Evolutionary conservation across 2,888 invertebrate species (phyloP), one percentile per base, ranked within the genome.

Genomic region (Eurytoma californica): DNA sequence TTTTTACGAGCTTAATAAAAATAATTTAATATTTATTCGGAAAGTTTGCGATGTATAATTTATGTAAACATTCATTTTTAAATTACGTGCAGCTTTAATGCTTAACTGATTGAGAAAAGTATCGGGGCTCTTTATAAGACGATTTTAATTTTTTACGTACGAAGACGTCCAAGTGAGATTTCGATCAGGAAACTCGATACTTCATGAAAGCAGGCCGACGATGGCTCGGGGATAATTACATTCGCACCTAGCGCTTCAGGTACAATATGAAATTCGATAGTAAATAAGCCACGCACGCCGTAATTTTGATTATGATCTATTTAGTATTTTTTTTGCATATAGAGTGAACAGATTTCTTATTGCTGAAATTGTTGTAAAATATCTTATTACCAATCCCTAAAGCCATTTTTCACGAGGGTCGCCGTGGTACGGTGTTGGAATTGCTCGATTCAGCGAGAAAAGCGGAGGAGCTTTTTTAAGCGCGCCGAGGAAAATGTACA

Each of bases 121-220:
- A 53, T n/a, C 53, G 5, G n/a, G 16, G 14, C 14, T 53, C 16
- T 53, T 53, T n/a, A 53, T 53, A 49, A 13, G 14, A 3, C n/a
- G n/a, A 53, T 53, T 53, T 53, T n/a, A 2, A 18, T 65, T 65
- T 65, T 78, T 72, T 77, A 68, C 49, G n/a, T 51, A 7, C 0
- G 14, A 16, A 18, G 39, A 83, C 83, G 82, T 79, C 80, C 70
- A 75, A 58, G 61, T 60, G 67, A 68, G 69, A 80, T 79, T 79
- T 77, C n/a, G 61, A 75, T 68, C 77, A 28, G 55, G 79, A 72
- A 75, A 79, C 72, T 72, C 53, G 67, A 79, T 61, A 28, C 61
- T 68, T 60, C 72, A 72, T 66, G 69, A 75, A 78, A 75, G 78
- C 39, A 69, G 47, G 47, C 65, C 61, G 72, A 75, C 63, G 18